phyloP scores from a whole-genome alignment of 2,797 vertebrate species.

The Saguinus oedipus region DNA sequence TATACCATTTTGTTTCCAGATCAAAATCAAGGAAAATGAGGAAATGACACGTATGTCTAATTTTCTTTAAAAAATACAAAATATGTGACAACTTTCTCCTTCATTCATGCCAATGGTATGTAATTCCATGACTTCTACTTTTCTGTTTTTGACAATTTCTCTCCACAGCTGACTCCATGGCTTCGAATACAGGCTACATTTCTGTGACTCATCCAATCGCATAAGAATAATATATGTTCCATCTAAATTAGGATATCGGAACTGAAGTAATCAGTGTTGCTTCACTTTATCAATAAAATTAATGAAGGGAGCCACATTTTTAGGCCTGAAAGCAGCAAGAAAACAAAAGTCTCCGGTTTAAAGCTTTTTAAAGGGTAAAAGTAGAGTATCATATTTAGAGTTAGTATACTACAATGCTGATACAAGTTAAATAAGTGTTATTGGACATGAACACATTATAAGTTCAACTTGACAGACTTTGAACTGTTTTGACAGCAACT shows the following conservation, averaged over 20 bases:
- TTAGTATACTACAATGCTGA: neutral
- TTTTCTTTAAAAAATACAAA: conserved; percentile 5
- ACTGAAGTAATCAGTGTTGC: neutral
- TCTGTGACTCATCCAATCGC: neutral
- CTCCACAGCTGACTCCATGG: neutral
- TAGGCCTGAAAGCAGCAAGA: neutral
- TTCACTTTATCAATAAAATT: conserved; percentile 12
- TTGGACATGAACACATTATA: neutral
- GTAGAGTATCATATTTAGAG: neutral
- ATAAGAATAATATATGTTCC: neutral
- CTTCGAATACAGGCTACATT: neutral
- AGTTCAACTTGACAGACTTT: neutral
- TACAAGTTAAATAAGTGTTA: neutral
- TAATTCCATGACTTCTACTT: neutral
- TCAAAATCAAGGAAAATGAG: neutral
- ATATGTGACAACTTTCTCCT: neutral
- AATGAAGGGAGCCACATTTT: neutral
- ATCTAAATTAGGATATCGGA: neutral
- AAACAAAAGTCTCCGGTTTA: neutral
- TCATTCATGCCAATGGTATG: neutral
- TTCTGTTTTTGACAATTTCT: neutral
- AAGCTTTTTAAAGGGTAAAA: conserved; percentile 14
- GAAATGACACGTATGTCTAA: neutral
- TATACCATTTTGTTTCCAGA: neutral
- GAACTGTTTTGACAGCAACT: neutral